Base-by-base conservation (phyloP, 2,797 vertebrate genomes). In the Mus minutoides region DNA sequence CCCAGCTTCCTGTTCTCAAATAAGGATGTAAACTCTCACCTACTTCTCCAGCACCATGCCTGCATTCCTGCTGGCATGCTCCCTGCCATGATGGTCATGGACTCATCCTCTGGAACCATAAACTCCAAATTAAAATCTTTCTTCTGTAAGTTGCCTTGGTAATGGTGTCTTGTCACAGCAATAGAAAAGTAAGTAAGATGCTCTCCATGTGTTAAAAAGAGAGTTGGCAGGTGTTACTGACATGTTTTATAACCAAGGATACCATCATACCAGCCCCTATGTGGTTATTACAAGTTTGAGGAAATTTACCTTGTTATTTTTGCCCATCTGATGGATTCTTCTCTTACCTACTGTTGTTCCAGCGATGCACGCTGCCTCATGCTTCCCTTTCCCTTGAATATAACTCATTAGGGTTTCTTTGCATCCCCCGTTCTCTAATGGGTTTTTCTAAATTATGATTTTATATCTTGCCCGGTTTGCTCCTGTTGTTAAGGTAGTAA, bases 361-460 rank as follows among this genome's bases (percentile, higher is more conserved):
- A 60, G 37, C 43, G 29, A 92, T 52, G 37, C 56, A 34, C 26
- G 75, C 4, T 64, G 3, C 54, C 46, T 69, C n/a, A 21, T 56
- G 22, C 62, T 88, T 79, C 73, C n/a, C 64, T 88, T 60, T 49
- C 56, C 83, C 58, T 71, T 58, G 78, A 56, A 94, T 76, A 90
- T 78, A 92, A 92, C 29, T 92, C 52, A 80, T 60, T 62, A 52
- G 77, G 6, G 11, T n/a, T 88, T 88, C 90, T 88, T 84, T 92
- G n/a, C 29, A 84, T 64, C 64, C 80, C 90, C 49, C 67, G 29
- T 89, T 94, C 43, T 83, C 34, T 64, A 37, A 80, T 71, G 24
- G 3, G 0, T 76, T 78, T 94, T 97, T 88, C 75, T 13, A 24
- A 91, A 83, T 93, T 93, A 92, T 69, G 17, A 64, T 87, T 87